Conservation (phyloP, 2,797 vertebrate genomes). For the Ctenopoma multispine region DNA sequence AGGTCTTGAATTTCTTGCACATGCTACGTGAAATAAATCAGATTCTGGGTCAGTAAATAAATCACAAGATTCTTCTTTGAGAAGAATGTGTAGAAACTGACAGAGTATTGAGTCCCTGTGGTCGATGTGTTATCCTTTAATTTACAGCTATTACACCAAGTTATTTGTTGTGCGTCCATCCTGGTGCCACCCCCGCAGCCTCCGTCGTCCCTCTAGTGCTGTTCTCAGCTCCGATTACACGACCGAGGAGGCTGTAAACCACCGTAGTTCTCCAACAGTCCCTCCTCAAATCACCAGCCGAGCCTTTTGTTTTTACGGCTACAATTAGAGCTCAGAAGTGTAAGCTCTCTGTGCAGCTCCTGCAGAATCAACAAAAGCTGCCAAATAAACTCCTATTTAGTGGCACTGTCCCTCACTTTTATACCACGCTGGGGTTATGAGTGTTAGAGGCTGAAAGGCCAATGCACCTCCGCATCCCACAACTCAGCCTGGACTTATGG, state of each 20-base stretch:
- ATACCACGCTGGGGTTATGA: slow-evolving; percentile 41
- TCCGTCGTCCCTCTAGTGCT: slow-evolving; percentile 18
- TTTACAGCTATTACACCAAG: slow-evolving; percentile 33
- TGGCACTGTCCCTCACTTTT: slow-evolving; percentile 53
- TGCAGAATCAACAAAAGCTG: slow-evolving; percentile 76
- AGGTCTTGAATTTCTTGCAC: too few species aligned
- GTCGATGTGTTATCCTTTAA: slow-evolving; percentile 37
- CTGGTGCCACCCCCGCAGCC: slow-evolving; percentile 24
- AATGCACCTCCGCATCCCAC: slow-evolving; percentile 27
- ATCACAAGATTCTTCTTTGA: neutral
- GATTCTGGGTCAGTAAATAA: neutral
- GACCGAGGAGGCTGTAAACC: slow-evolving; percentile 28
- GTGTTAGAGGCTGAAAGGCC: slow-evolving; percentile 35
- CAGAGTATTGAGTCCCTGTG: neutral
- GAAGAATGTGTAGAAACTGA: neutral
- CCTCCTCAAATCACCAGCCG: slow-evolving; percentile 11
- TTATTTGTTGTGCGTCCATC: slow-evolving; percentile 7
- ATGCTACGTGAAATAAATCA: too few species aligned
- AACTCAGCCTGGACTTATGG: neutral
- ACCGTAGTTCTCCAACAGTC: slow-evolving; percentile 8
- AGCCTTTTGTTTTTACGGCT: slow-evolving; percentile 51
- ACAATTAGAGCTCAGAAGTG: slow-evolving; percentile 49
- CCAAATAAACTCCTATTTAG: slow-evolving; percentile 69
- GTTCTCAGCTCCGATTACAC: slow-evolving; percentile 44
- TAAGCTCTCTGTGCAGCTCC: slow-evolving; percentile 62